Evolutionary conservation across 2,888 invertebrate species (phyloP).

Genomic region (Eristalis arbustorum): DNA sequence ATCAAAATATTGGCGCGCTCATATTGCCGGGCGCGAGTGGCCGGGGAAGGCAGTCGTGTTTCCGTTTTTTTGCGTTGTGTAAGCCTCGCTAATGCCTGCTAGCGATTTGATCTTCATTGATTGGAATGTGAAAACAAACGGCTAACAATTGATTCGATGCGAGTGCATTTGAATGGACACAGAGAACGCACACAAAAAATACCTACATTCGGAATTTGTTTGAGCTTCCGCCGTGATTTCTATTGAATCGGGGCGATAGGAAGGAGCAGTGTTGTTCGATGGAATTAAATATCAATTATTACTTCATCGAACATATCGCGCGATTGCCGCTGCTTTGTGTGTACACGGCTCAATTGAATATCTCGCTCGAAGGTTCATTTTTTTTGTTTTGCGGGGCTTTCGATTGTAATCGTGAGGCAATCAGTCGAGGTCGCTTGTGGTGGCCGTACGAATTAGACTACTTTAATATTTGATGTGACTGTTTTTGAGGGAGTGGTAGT

Average conservation of each 20-base stretch:
- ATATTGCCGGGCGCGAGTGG: not conserved
- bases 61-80: not conserved
- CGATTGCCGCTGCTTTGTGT: not conserved
- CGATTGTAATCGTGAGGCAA: no score
- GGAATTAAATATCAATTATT: constrained; percentile 4
- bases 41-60: not conserved
- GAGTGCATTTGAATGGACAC: not conserved
- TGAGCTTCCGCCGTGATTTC: not conserved
- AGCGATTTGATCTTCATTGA: not conserved
- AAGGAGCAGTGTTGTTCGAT: not conserved
- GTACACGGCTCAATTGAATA: no score
- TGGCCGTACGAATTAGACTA: no score
- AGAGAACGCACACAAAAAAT: not conserved
- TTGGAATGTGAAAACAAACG: constrained; percentile 1
- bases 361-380: no score
- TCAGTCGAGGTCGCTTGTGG: no score
- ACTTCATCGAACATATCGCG: not conserved
- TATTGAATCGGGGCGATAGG: not conserved
- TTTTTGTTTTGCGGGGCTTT: no score
- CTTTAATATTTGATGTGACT: no score
- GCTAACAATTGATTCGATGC: not conserved
- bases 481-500: no score
- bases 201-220: not conserved
- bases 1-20: not conserved
- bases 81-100: not conserved